phyloP scores from a whole-genome alignment of 2,888 invertebrate species.

The Asteroscopus sphinx region DNA sequence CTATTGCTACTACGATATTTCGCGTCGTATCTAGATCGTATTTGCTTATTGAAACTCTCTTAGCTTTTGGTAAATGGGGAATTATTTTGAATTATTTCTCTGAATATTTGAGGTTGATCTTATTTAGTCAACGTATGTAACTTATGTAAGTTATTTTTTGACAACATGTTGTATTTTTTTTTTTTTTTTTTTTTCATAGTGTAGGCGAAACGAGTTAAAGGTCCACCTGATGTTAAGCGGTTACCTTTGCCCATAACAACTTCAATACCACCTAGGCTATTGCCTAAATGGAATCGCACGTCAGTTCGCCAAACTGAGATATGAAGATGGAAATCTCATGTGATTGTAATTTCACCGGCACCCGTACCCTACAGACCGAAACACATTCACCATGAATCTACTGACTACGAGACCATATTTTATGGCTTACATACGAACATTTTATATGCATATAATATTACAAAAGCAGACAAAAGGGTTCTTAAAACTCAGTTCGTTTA shows the following conservation, averaged over 20 bases:
- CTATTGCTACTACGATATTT: slow-evolving; percentile 37
- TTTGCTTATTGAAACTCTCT: slow-evolving; percentile 25
- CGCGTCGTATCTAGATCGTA: slow-evolving; percentile 40
- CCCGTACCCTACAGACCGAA: no score
- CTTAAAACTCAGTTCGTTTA: slow-evolving; percentile 27
- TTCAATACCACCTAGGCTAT: no score
- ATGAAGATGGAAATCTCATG: no score
- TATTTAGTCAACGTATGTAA: neutral
- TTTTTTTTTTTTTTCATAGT: no score
- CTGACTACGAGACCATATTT: slow-evolving; percentile 7
- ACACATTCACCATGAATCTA: neutral
- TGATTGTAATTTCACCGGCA: no score
- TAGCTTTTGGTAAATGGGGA: slow-evolving; percentile 6
- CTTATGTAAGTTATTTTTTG: no score
- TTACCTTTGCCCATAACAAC: no score
- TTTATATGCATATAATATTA: slow-evolving; percentile 24
- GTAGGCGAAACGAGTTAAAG: no score
- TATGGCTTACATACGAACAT: neutral
- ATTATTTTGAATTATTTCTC: neutral
- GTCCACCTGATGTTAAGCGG: no score
- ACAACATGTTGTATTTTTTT: no score
- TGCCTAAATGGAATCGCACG: no score
- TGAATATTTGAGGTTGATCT: neutral
- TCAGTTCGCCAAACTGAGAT: no score
- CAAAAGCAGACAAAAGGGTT: slow-evolving; percentile 27